A percentile compares a stretch with the other conserved stretches of the same genome.
phyloP scores from a whole-genome alignment of 2,888 invertebrate species.

The Alitta virens region DNA sequence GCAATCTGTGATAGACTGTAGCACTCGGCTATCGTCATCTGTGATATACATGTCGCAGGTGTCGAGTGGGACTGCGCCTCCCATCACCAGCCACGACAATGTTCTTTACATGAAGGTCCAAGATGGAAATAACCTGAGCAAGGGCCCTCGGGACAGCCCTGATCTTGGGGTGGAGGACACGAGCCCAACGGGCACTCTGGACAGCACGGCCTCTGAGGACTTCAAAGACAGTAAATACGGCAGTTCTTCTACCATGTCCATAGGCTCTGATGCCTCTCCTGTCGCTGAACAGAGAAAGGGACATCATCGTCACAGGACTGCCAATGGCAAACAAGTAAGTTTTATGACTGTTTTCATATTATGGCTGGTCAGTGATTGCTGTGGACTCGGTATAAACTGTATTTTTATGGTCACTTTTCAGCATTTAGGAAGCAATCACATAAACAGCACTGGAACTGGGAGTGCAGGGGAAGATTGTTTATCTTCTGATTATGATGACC shows the following conservation, averaged over 20 bases:
- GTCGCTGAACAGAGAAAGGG: conserved; percentile 3
- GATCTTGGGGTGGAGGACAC: conserved; percentile 19
- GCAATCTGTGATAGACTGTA: not conserved
- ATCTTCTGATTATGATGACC: conserved; percentile 39
- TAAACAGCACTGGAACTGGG: too few species aligned
- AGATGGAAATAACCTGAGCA: not conserved
- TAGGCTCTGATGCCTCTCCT: conserved; percentile 20
- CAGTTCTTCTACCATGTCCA: conserved; percentile 21
- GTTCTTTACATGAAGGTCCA: not conserved
- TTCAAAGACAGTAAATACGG: conserved; percentile 16
- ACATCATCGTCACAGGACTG: not conserved
- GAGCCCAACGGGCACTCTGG: conserved; percentile 18
- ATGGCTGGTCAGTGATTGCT: too few species aligned
- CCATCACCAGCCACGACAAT: not conserved
- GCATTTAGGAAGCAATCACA: too few species aligned
- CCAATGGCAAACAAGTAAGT: too few species aligned
- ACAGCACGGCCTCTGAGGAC: conserved; percentile 19
- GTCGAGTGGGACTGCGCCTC: not conserved
- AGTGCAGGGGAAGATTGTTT: conserved; percentile 41
- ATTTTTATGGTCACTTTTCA: too few species aligned
- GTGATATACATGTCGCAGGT: not conserved
- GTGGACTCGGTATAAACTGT: too few species aligned
- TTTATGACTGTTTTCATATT: not conserved
- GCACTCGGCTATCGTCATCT: not conserved
- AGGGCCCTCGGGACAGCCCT: conserved; percentile 11